Evolutionary conservation across 2,797 vertebrate genomes (phyloP), one percentile per base, ranked within the genome.

Genomic region (Arctocebus calabarensis): DNA sequence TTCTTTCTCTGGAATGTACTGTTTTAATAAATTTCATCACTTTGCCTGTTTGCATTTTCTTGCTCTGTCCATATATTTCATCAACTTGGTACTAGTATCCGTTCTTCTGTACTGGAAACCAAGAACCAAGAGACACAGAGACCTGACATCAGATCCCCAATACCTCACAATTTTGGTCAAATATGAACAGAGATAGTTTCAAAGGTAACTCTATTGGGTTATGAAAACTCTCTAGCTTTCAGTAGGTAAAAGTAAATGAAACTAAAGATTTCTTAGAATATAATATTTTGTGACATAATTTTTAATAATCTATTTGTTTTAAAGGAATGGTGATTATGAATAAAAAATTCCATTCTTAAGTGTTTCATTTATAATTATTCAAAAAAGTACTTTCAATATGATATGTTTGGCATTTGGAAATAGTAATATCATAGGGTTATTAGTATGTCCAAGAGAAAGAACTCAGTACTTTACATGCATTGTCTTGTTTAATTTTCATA

Each of bases 401-500:
- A 62, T 70, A n/a, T 62, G 8, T 34, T 55, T 90, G 55, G 13
- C 16, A 59, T 75, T 57, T 81, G 37, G 19, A 81, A 92, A 88
- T 66, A 92, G 34, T 73, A 32, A 89, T 86, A 64, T 82, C 45
- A 84, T 7, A 77, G 48, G 92, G 7, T 22, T 93, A 73, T 75
- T 75, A n/a, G 11, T 74, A 75, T 57, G 11, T 16, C 3, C 2
- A 57, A 79, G 13, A 45, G 16, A n/a, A 77, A 85, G 22, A 92
- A 62, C 32, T n/a, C 55, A 66, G 34, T 25, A 68, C 14, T 81
- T 64, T n/a, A 37, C 27, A 81, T 75, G 22, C 14, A 71, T 68
- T 96, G n/a, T 85, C 12, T 68, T 23, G 68, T 57, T 85, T 85
- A 95, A 89, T 62, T 13, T 48, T 92, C 7, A 77, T n/a, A 78